A percentile compares a stretch with the other conserved stretches of the same genome.
Evolutionary conservation across 2,797 vertebrate genomes (phyloP).

Genomic region (Sarcoramphus papa): DNA sequence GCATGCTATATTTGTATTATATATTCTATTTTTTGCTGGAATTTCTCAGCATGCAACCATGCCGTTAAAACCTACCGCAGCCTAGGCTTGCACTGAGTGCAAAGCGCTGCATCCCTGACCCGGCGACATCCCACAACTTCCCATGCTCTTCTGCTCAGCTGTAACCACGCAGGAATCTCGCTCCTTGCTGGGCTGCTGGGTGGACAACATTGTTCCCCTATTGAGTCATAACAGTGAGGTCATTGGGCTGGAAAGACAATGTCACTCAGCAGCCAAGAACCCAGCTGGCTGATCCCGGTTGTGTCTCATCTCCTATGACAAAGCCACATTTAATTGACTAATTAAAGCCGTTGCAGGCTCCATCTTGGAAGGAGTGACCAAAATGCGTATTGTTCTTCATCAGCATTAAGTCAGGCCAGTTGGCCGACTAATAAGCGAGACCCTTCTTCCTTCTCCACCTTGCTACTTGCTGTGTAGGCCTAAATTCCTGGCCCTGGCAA

Average conservation of each 20-base stretch:
- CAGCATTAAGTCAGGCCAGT: background rate
- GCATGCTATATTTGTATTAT: background rate
- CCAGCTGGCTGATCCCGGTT: slow-evolving; percentile 41
- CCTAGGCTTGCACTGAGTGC: background rate
- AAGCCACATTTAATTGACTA: slow-evolving; percentile 51
- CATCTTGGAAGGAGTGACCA: slow-evolving; percentile 21
- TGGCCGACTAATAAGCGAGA: background rate
- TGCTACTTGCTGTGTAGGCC: background rate
- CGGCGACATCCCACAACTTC: background rate
- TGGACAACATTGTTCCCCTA: slow-evolving; percentile 56
- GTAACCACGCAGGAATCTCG: slow-evolving; percentile 1
- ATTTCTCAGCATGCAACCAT: background rate
- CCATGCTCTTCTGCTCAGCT: slow-evolving; percentile 40
- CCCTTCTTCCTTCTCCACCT: background rate
- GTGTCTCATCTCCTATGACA: slow-evolving; percentile 56
- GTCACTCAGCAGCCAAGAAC: slow-evolving; percentile 60
- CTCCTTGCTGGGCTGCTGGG: slow-evolving; percentile 55
- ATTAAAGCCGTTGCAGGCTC: slow-evolving; percentile 28
- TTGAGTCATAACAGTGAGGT: slow-evolving; percentile 62
- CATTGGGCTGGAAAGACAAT: slow-evolving; percentile 52
- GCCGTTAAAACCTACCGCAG: background rate
- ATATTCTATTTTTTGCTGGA: background rate
- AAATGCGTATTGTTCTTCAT: background rate
- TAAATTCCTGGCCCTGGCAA: background rate
- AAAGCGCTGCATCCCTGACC: background rate